Percentiles rank a stretch among this genome's conserved stretches.
phyloP scores from a whole-genome alignment of 2,113 vertebrate genomes.

The Rhineura floridana region DNA sequence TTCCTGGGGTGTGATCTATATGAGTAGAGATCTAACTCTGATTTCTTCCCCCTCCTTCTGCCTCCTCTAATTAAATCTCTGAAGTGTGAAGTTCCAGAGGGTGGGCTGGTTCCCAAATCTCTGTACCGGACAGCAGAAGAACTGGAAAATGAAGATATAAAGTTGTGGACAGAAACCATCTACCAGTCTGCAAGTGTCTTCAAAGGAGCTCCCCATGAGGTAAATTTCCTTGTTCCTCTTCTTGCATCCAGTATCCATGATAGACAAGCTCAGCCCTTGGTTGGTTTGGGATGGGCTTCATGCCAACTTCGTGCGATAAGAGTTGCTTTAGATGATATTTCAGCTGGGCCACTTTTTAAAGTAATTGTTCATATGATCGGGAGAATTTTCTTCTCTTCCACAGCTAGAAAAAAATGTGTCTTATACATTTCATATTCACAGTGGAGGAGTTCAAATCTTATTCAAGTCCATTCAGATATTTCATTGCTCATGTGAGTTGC shows the following conservation, averaged over 20 bases:
- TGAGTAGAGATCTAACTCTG: neutral
- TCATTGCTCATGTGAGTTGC: neutral
- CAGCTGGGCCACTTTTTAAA: neutral
- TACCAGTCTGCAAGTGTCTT: slow-evolving; percentile 95
- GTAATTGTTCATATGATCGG: neutral
- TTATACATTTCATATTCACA: neutral
- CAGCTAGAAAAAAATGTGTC: neutral
- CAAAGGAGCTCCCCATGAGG: slow-evolving; percentile 95
- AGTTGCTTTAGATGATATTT: neutral
- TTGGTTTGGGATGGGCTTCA: neutral
- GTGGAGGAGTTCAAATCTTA: neutral
- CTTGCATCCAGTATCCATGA: neutral
- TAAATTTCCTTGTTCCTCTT: slow-evolving; percentile 44
- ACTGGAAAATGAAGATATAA: slow-evolving; percentile 90
- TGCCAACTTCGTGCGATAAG: neutral
- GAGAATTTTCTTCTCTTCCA: neutral
- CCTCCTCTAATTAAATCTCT: neutral
- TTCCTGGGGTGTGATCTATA: neutral
- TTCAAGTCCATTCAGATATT: neutral
- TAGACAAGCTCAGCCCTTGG: neutral
- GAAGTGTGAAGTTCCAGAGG: slow-evolving; percentile 94
- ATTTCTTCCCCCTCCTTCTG: slow-evolving; percentile 13
- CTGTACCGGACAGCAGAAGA: slow-evolving; percentile 93
- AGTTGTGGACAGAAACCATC: slow-evolving; percentile 92
- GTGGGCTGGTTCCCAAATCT: slow-evolving; percentile 91